Conservation (phyloP, 1,140 invertebrate species). For the Leptonema lineaticorne region DNA sequence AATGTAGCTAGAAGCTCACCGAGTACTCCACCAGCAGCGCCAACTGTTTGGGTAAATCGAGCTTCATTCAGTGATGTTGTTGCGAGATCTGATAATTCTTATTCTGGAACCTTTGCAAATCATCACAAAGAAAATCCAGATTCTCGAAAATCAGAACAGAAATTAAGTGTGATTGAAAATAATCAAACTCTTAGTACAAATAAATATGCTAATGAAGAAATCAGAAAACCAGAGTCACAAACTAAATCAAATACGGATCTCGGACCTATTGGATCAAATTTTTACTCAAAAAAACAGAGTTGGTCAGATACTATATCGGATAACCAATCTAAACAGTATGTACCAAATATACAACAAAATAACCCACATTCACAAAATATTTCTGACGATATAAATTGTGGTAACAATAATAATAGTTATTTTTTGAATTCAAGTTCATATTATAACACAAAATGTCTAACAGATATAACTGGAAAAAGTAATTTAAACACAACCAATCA, state of each 20-base stretch:
- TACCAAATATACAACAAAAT: background rate
- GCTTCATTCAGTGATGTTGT: constrained; percentile 42
- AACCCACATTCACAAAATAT: constrained; percentile 32
- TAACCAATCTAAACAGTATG: constrained; percentile 23
- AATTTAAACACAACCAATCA: constrained; percentile 17
- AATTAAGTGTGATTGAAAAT: background rate
- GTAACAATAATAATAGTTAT: constrained; percentile 34
- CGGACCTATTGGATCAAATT: constrained; percentile 40
- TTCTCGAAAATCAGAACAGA: constrained; percentile 29
- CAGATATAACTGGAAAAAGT: constrained; percentile 14
- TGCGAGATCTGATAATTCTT: constrained; percentile 35
- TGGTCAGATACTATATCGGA: constrained; percentile 31
- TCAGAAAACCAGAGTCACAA: constrained; percentile 29
- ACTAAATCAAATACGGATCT: constrained; percentile 24
- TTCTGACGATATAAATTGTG: constrained; percentile 23
- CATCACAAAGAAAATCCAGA: constrained; percentile 33
- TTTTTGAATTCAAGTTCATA: constrained; percentile 30
- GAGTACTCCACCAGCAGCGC: constrained; percentile 35
- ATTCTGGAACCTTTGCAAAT: constrained; percentile 23
- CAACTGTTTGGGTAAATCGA: constrained; percentile 41
- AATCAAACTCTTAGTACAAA: constrained; percentile 1
- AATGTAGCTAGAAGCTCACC: constrained; percentile 35
- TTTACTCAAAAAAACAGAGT: constrained; percentile 31
- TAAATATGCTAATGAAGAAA: constrained; percentile 18
- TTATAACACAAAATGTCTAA: constrained; percentile 25